A percentile compares a stretch with the other conserved stretches of the same genome.
Conservation (phyloP, 2,113 vertebrate species). For the Stegastes partitus region DNA sequence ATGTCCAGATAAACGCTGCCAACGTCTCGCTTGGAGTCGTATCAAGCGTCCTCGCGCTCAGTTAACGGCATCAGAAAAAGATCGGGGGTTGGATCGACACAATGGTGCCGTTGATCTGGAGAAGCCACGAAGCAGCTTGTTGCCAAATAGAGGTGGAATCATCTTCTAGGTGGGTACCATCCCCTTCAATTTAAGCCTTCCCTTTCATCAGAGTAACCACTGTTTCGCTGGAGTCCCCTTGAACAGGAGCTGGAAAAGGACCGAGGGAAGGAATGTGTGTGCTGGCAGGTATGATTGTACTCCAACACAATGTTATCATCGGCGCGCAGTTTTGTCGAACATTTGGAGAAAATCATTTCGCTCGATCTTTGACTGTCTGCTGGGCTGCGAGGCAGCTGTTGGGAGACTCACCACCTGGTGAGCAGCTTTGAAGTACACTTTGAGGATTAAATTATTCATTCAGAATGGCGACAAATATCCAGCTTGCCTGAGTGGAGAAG, state of each 20-base stretch:
- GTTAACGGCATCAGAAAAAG: conserved; percentile 47
- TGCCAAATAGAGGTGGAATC: conserved; percentile 46
- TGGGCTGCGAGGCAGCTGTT: conserved; percentile 85
- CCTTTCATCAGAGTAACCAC: conserved; percentile 69
- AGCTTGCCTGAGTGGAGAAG: conserved; percentile 90
- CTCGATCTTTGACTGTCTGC: conserved; percentile 93
- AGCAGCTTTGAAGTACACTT: conserved; percentile 96
- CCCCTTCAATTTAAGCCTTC: conserved; percentile 52
- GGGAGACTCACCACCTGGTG: conserved; percentile 92
- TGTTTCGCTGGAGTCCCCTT: conserved; percentile 61
- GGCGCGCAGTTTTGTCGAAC: conserved; percentile 93
- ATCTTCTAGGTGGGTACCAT: conserved; percentile 57
- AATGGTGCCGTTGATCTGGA: conserved; percentile 49
- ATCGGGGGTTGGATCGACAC: conserved; percentile 36
- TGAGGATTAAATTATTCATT: conserved; percentile 98
- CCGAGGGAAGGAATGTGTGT: conserved; percentile 46
- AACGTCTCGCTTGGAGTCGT: conserved; percentile 42
- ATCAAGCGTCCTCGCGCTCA: conserved; percentile 39
- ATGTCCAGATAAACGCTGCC: conserved; percentile 20
- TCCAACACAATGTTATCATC: conserved; percentile 92
- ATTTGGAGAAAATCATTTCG: conserved; percentile 91
- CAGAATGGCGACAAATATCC: conserved; percentile 91
- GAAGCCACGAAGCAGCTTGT: conserved; percentile 37
- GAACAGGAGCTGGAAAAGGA: conserved; percentile 61
- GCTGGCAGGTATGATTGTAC: conserved; percentile 83